Evolutionary conservation across 2,113 vertebrate genomes (phyloP).

Genomic region (Larimichthys crocea): DNA sequence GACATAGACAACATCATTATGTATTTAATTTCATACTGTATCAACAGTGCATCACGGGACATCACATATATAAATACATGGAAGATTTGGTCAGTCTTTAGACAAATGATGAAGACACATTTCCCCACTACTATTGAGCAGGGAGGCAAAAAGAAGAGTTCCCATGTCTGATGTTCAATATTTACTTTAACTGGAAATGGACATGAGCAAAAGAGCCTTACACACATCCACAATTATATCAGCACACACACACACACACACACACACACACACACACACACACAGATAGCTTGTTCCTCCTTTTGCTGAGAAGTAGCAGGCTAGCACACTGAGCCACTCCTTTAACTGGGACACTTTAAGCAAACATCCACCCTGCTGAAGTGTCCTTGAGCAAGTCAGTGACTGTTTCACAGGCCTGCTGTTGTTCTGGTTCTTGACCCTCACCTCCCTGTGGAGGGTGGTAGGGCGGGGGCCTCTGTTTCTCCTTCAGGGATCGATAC

Average conservation of each 20-base stretch:
- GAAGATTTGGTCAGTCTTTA: background rate
- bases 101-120: slow-evolving; percentile 14
- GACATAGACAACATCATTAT: background rate
- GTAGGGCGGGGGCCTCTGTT: background rate
- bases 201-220: background rate
- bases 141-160: slow-evolving; percentile 9
- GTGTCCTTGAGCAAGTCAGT: slow-evolving; percentile 68
- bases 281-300: background rate
- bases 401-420: slow-evolving; percentile 45
- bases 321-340: slow-evolving; percentile 3
- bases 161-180: slow-evolving; percentile 11
- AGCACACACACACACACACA: background rate
- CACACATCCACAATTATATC: no score
- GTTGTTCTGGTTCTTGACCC: slow-evolving; percentile 42
- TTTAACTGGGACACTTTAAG: slow-evolving; percentile 18
- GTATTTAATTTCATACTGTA: background rate
- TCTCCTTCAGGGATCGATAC: slow-evolving; percentile 63
- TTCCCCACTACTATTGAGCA: slow-evolving; percentile 1
- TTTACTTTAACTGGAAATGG: slow-evolving; percentile 3
- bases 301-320: slow-evolving; percentile 22
- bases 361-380: slow-evolving; percentile 26
- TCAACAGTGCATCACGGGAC: background rate
- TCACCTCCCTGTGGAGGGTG: slow-evolving; percentile 28
- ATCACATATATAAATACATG: slow-evolving; percentile 24
- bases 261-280: background rate